Evolutionary conservation across 2,113 vertebrate genomes (phyloP), one percentile per base, ranked within the genome.

Genomic region (Hymenochirus boettgeri): DNA sequence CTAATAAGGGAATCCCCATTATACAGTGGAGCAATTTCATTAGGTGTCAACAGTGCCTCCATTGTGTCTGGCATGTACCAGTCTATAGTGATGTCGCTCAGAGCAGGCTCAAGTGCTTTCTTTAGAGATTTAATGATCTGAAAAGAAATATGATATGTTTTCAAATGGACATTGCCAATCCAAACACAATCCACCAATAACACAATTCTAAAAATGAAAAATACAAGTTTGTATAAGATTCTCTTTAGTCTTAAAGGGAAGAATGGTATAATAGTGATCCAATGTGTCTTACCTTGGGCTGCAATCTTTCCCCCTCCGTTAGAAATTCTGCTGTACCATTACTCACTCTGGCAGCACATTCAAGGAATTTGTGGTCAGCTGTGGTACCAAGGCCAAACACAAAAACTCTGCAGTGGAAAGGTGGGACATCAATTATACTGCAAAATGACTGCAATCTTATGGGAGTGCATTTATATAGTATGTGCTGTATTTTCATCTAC

Each of bases 31-130:
- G 94, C 90, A 66, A 99, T 96, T 80, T 98, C 94, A 21, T 83
- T 88, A 73, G 95, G 96, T 0, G 96, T 95, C 56, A 99, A 89
- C 70, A 98, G 86, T 7, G 95, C 95, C 81, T 98, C 95, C 77
- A 92, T 89, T 42, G 90, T 89, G 69, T 99, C 93, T 0, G 96
- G 96, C 73, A 99, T 85, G 5, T 96, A 99, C 96, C 96, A 99
- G 81, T 99, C 94, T 13, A 99, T 93, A 23, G 91, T 92, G 60
- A 99, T 84, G 57, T 99, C 92, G 0, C 91, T 98, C 73, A 99
- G 17, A 1, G 90, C 95, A 0, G 96, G 95, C 76, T 99, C 95
- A n/a, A 98, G 85, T 0, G 95, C 95, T 71, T 94, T 99, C 80
- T 95, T 94, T 77, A 99, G 83, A 22, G 89, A 90, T 81, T 90